Base-by-base conservation (phyloP, 2,888 invertebrate genomes). In the Chelonus formosanus region DNA sequence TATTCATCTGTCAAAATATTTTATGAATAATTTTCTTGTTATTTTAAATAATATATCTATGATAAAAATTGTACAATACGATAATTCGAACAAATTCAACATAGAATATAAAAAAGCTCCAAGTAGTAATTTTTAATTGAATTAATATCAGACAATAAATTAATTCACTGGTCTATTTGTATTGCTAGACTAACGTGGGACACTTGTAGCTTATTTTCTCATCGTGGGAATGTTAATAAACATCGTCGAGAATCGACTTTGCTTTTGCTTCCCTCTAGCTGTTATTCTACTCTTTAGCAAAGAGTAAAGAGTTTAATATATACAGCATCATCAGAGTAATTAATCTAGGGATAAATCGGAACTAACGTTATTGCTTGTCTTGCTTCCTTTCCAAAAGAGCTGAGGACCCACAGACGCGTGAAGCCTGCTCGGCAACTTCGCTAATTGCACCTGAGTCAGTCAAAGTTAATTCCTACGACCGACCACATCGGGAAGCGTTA, bases 401-500 rank as follows among this genome's bases (percentile, higher is more conserved):
- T 50, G 59, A 34, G 61, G 45, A 40, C 43, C 44, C 44, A 61
- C 61, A 61, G 53, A 53, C 61, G 53, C 53, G 53, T 53, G 47
- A 61, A 61, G 44, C 48, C 58, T 52, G 53, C 54, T 67, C 62
- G 53, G 65, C 69, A 73, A 71, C 71, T 73, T 73, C 69, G 54
- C 70, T 73, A 73, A 73, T 73, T 71, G 70, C 73, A 69, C 68
- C 69, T 65, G 65, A 67, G 62, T 67, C 67, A 67, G 67, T 67
- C 62, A 58, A 67, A 67, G 67, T 67, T 67, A 67, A 67, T 67
- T 56, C 62, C 36, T 57, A 58, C n/a, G 58, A 52, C 53, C 53
- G 44, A 58, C 67, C 67, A 45, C 67, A 67, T 61, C 44, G 40
- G 58, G 40, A 58, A 58, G 48, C 52, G 62, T 44, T 43, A 54